Evolutionary conservation across 2,797 vertebrate species (phyloP).

Genomic region (Enteromius mattozi): DNA sequence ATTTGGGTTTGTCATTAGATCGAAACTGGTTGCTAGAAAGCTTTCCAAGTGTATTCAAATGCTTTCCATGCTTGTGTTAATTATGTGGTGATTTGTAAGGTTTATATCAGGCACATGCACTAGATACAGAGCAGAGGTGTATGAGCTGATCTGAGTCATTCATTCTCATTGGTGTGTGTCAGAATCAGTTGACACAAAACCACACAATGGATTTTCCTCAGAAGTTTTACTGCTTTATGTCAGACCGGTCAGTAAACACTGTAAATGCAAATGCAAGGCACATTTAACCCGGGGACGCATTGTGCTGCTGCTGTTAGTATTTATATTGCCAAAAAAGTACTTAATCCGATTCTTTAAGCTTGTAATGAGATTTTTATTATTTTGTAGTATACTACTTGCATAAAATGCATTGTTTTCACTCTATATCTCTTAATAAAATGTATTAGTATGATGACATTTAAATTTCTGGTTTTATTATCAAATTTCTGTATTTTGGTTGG

Average conservation of each 20-base stretch:
- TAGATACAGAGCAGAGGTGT: background rate
- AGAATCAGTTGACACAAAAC: constrained; percentile 1
- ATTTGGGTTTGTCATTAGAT: background rate
- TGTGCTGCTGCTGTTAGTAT: background rate
- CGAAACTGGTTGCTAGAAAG: background rate
- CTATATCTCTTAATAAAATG: background rate
- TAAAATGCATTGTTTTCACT: background rate
- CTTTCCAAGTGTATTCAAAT: background rate
- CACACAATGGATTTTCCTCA: background rate
- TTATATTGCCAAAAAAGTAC: background rate
- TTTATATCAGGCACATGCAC: background rate
- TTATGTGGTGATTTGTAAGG: background rate
- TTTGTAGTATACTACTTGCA: background rate
- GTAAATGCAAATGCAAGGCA: background rate
- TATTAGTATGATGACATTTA: background rate
- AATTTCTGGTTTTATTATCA: background rate
- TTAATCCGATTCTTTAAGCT: background rate
- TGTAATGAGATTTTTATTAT: background rate
- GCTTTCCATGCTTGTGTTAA: background rate
- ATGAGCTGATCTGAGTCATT: constrained; percentile 1
- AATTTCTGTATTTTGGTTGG: background rate
- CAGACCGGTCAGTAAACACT: background rate
- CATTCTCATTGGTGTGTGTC: background rate
- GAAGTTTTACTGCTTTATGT: background rate
- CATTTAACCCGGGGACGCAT: background rate